phyloP scores from a whole-genome alignment of 37 sponge, comb jelly and placozoan species.

The Beroe ovata region DNA sequence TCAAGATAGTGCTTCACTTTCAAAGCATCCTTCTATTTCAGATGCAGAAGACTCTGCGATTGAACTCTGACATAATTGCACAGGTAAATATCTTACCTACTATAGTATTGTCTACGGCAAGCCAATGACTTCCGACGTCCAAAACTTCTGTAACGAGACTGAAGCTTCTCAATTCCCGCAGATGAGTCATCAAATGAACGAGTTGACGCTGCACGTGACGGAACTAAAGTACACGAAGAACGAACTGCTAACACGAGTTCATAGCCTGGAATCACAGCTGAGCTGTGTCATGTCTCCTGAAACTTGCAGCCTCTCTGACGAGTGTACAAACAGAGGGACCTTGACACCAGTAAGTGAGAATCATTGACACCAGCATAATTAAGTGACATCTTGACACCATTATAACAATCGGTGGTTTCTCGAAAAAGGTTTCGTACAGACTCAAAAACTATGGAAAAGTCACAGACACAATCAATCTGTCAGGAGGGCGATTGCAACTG shows the following conservation, averaged over 20 bases:
- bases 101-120: no score
- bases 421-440: no score
- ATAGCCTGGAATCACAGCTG: background rate
- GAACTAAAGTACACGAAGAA: background rate
- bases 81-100: background rate
- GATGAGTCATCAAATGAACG: background rate
- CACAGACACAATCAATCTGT: no score
- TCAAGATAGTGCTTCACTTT: no score
- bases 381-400: no score
- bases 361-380: no score
- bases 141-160: no score
- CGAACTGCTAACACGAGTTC: background rate
- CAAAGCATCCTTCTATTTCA: no score
- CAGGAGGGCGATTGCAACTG: constrained; percentile 49
- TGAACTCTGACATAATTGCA: background rate
- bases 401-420: no score
- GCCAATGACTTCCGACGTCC: no score
- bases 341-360: background rate
- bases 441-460: no score
- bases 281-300: background rate
- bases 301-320: background rate
- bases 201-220: background rate
- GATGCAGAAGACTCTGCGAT: background rate
- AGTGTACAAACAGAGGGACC: background rate
- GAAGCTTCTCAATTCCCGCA: no score